These are phyloP conservation scores for Boulengerochromis microlepis DNA, from an alignment of 2,113 vertebrate species.

Conservation along the genomic window DNA sequence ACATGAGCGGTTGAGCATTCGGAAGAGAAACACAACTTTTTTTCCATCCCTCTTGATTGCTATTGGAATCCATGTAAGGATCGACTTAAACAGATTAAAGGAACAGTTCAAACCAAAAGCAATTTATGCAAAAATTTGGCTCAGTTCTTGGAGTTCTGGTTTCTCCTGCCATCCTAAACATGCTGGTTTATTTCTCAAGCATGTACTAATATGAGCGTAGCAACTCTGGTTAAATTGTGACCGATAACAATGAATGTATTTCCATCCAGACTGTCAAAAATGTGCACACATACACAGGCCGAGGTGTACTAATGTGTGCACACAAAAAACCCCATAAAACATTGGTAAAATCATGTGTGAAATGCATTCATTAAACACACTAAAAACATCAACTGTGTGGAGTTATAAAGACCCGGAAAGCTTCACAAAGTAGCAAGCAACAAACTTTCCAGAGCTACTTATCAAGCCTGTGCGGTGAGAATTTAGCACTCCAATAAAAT, in stretches of 20 bases:
- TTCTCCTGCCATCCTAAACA: neutral
- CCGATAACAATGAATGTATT: neutral
- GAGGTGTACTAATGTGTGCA: neutral
- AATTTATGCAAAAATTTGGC: neutral
- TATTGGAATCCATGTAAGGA: neutral
- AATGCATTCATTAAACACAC: neutral
- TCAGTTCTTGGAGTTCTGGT: neutral
- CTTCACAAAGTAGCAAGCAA: neutral
- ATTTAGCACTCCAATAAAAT: neutral
- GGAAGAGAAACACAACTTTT: neutral
- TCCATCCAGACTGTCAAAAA: neutral
- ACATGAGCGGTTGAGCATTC: neutral
- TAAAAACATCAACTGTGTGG: neutral
- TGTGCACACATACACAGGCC: neutral
- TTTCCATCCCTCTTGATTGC: neutral
- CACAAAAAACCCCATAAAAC: rapidly evolving
- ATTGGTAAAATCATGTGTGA: neutral
- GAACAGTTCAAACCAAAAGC: neutral
- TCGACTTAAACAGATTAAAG: neutral
- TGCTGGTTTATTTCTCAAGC: neutral
- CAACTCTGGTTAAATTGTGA: neutral
- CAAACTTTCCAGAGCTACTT: neutral
- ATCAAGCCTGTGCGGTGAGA: neutral
- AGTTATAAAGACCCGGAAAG: neutral
- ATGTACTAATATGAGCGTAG: neutral